Base-by-base conservation (phyloP, 2,113 vertebrate species). In the Seriola dumerili region DNA sequence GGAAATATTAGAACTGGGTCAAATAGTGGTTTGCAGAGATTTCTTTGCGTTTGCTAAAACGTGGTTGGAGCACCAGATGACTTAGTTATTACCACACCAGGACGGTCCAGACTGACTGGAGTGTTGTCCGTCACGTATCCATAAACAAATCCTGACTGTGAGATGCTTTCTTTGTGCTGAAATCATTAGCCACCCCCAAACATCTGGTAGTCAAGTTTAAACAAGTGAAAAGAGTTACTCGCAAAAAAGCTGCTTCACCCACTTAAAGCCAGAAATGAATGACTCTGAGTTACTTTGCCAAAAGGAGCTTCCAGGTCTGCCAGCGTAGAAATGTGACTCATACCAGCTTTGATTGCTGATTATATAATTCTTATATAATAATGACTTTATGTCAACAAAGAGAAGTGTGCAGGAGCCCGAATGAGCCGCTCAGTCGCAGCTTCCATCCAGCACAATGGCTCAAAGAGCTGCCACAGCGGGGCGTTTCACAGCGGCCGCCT, bases 331-430 rank as follows among this genome's bases (percentile, higher is more conserved):
- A 44, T 71, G 78, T 82, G 87, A 91, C 86, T 88, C 88, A 88
- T 71, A 42, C 17, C 72, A 59, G 55, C 32, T 85, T 85, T 68
- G 36, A 74, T 82, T 66, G 55, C 50, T 4, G 34, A 73, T 89
- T 76, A 84, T 77, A 77, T 89, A 76, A 91, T 87, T 62, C 68
- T 92, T 91, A 85, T 84, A 83, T 91, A 91, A 91, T 85, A 68
- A 74, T 66, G 48, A 88, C 80, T 81, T 67, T 69, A 46, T 87
- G 78, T 88, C 75, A 80, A 64, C 73, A 66, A 19, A 29, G 46
- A 66, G 59, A 48, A 66, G 66, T 36, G 66, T 36, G 25, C 83
- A 72, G 81, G 8, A 84, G 71, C 66, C 62, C 5, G 48, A 42
- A 29, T 40, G 71, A 84, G 40, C 59, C 13, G 34, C 36, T 1